These are phyloP conservation scores for Schizotus pectinicornis DNA, from an alignment of 2,888 invertebrate species.

Conservation along the genomic window DNA sequence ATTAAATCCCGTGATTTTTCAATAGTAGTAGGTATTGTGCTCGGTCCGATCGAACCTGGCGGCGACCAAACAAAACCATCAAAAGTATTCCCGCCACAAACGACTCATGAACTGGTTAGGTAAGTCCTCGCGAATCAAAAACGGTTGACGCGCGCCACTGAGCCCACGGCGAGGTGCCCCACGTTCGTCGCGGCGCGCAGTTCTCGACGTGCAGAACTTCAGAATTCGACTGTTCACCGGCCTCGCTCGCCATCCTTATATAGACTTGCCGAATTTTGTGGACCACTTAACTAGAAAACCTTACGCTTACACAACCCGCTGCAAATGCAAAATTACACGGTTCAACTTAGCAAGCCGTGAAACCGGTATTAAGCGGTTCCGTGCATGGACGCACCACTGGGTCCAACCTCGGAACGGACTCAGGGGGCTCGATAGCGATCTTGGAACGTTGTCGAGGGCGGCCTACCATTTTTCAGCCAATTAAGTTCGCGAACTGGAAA, in stretches of 20 bases:
- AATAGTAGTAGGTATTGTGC: slow-evolving; percentile 7
- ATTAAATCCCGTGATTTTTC: slow-evolving; percentile 17
- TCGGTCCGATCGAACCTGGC: not conserved
- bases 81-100: not conserved
- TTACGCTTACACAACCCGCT: slow-evolving; percentile 61
- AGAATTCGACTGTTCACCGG: slow-evolving; percentile 48
- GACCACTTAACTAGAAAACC: slow-evolving; percentile 69
- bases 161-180: slow-evolving; percentile 13
- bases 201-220: slow-evolving; percentile 28
- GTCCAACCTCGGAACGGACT: slow-evolving; percentile 33
- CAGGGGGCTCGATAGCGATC: slow-evolving; percentile 16
- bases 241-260: slow-evolving; percentile 59
- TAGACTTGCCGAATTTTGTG: slow-evolving; percentile 67
- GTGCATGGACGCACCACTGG: slow-evolving; percentile 57
- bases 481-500: no score
- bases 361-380: slow-evolving; percentile 59
- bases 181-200: slow-evolving; percentile 1
- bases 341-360: slow-evolving; percentile 65
- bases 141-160: no score
- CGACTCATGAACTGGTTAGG: not conserved
- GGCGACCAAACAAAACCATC: not conserved
- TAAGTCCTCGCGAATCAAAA: not conserved
- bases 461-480: no score
- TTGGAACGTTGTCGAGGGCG: slow-evolving; percentile 10
- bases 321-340: slow-evolving; percentile 68